Percentiles rank a stretch among this genome's conserved stretches.
Evolutionary conservation across 2,888 invertebrate genomes (phyloP).

Genomic region (Plutella xylostella): DNA sequence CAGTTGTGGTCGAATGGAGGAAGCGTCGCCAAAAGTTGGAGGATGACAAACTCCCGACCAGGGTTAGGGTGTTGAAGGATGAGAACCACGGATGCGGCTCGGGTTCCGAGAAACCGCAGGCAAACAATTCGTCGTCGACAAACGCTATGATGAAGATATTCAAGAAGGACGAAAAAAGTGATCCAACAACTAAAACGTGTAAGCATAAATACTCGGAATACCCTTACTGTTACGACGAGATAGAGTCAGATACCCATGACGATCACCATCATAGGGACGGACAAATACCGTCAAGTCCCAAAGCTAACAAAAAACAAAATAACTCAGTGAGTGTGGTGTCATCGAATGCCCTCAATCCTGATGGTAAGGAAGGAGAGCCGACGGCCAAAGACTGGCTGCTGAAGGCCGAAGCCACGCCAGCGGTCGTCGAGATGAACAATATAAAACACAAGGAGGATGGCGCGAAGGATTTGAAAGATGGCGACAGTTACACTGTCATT

Average conservation of each 20-base stretch:
- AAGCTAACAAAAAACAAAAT: slow-evolving; percentile 49
- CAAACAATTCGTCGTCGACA: slow-evolving; percentile 49
- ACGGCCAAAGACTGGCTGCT: slow-evolving; percentile 56
- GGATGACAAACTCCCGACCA: slow-evolving; percentile 73
- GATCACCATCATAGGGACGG: slow-evolving; percentile 68
- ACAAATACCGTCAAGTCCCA: slow-evolving; percentile 50
- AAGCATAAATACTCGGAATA: slow-evolving; percentile 92
- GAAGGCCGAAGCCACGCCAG: slow-evolving; percentile 39
- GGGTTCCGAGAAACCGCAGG: slow-evolving; percentile 45
- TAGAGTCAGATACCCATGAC: slow-evolving; percentile 78
- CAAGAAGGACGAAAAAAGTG: slow-evolving; percentile 50
- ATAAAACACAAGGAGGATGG: slow-evolving; percentile 58
- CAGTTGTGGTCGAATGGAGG: slow-evolving; percentile 84
- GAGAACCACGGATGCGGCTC: slow-evolving; percentile 59
- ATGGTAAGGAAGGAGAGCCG: slow-evolving; percentile 48
- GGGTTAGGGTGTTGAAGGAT: slow-evolving; percentile 81
- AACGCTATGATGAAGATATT: slow-evolving; percentile 54
- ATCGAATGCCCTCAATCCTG: slow-evolving; percentile 48
- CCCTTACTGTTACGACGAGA: slow-evolving; percentile 89
- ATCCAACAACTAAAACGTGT: slow-evolving; percentile 76
- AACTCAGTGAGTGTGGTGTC: slow-evolving; percentile 62
- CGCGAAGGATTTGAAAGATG: slow-evolving; percentile 64
- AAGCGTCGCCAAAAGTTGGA: slow-evolving; percentile 78
- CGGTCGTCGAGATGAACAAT: slow-evolving; percentile 60
- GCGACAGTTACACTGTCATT: slow-evolving; percentile 82